A percentile compares a stretch with the other conserved stretches of the same genome.
phyloP scores from a whole-genome alignment of 2,888 invertebrate genomes.

The Oxystoma pomonae region DNA sequence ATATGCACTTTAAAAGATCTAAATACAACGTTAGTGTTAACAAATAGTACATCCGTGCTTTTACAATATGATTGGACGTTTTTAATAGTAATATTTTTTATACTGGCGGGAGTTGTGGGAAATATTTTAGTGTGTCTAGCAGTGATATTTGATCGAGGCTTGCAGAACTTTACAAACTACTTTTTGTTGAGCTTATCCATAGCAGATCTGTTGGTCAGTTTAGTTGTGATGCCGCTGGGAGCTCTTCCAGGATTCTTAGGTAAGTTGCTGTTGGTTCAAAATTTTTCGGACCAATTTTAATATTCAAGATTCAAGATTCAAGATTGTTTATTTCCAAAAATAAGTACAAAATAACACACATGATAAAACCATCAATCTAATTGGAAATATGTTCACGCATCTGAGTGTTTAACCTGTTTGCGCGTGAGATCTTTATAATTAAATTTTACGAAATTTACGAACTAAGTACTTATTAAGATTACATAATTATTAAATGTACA shows the following conservation, averaged over 20 bases:
- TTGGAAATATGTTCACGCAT: no score
- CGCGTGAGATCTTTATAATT: no score
- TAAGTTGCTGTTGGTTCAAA: conserved; percentile 56
- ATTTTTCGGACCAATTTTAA: no score
- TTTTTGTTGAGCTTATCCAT: conserved; percentile 90
- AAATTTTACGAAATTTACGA: no score
- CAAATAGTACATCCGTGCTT: background rate
- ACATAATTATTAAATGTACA: no score
- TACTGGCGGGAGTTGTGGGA: conserved; percentile 83
- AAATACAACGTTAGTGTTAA: background rate
- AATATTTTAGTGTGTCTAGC: conserved; percentile 93
- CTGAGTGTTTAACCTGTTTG: no score
- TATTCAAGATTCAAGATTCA: no score
- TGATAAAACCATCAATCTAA: no score
- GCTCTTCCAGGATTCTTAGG: conserved; percentile 91
- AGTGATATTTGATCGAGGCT: conserved; percentile 80
- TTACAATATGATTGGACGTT: conserved; percentile 75
- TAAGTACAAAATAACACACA: no score
- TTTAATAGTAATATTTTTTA: conserved; percentile 78
- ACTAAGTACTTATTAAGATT: no score
- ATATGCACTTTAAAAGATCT: conserved; percentile 28
- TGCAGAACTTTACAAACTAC: conserved; percentile 95
- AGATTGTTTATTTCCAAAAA: no score
- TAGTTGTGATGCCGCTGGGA: conserved; percentile 94
- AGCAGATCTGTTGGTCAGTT: conserved; percentile 88